phyloP scores from a whole-genome alignment of 64 coral and sea anemone genomes.

The Stylophora pistillata region DNA sequence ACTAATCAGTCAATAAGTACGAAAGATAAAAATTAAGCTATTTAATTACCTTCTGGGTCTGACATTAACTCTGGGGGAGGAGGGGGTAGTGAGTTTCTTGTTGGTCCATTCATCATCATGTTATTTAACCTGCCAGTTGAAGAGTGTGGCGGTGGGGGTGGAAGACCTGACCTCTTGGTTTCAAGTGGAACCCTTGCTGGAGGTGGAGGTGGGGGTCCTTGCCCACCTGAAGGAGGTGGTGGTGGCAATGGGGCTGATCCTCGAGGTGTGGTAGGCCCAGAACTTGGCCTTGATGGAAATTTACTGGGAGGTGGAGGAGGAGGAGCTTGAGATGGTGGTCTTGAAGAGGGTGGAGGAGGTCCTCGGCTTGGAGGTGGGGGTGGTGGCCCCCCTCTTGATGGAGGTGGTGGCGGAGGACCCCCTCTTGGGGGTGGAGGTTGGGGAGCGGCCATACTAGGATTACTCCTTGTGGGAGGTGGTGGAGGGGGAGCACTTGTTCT shows the following conservation, averaged over 20 bases:
- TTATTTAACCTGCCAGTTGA: background rate
- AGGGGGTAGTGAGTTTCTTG: conserved; percentile 38
- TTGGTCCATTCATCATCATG: conserved; percentile 27
- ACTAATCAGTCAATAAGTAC: background rate
- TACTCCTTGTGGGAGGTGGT: conserved; percentile 56
- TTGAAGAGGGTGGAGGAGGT: conserved; percentile 30
- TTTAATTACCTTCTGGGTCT: background rate
- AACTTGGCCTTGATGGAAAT: conserved; percentile 6
- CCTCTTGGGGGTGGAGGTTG: conserved; percentile 19
- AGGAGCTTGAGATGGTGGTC: conserved; percentile 25
- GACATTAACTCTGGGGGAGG: conserved; percentile 48
- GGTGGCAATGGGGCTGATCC: conserved; percentile 33
- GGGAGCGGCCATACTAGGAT: conserved; percentile 47
- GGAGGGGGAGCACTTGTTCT: conserved; percentile 56
- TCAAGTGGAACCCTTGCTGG: conserved; percentile 8
- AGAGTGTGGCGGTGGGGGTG: conserved; percentile 28
- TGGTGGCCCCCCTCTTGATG: conserved; percentile 56
- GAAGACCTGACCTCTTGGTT: conserved; percentile 14
- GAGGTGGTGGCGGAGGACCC: conserved; percentile 76
- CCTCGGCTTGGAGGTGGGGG: conserved; percentile 59
- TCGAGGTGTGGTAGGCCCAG: conserved; percentile 20
- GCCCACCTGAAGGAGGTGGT: conserved; percentile 17
- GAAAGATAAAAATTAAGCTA: background rate
- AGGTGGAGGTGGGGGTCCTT: conserved; percentile 38
- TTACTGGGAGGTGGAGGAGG: conserved; percentile 52